Evolutionary conservation across 2,797 vertebrate genomes (phyloP), one percentile per base, ranked within the genome.

Genomic region (Macropus fuliginosus): DNA sequence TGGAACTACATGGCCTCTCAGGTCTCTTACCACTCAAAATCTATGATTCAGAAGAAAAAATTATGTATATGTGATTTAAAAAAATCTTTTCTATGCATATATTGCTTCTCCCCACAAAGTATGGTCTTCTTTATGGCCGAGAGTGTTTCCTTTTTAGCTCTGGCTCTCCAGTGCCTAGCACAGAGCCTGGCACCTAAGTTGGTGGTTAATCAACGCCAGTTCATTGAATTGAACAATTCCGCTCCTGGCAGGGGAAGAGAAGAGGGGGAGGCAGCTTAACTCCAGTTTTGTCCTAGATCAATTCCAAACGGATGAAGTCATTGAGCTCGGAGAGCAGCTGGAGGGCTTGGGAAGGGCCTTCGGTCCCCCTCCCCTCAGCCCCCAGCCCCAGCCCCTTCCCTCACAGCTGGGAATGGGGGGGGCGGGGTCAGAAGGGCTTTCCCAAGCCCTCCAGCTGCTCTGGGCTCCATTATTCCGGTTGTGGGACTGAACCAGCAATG

Each of bases 121-220:
- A n/a, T 66, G 62, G n/a, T 66, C 34, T 28, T 59, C 59, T 74
- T 24, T 24, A 21, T 40, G 66, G n/a, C n/a, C 24, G 66, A 18
- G n/a, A 8, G 21, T 21, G 66, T 21, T 74, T 74, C n/a, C 66
- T 74, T 40, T 40, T 74, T 74, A 40, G 66, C 34, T 8, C 66
- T 55, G 92, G 56, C 9, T 93, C 13, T 46, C 54, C 59, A 94
- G 91, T 92, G 55, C 81, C 94, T 94, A 94, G 59, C 91, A 94
- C 31, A 81, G 92, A 10, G 91, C 16, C 81, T 94, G 54, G 94
- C n/a, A 62, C 91, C 92, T 6, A 74, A 74, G 91, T 87, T 46
- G 93, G 40, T 74, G 87, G 46, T 96, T 54, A 90, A 55, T 92
- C 92, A 92, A 96, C 9, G 21, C 74, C 40, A 11, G 74, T 46